These are phyloP conservation scores for Nasonovia ribisnigri DNA, from an alignment of 2,888 invertebrate genomes.

Conservation along the genomic window DNA sequence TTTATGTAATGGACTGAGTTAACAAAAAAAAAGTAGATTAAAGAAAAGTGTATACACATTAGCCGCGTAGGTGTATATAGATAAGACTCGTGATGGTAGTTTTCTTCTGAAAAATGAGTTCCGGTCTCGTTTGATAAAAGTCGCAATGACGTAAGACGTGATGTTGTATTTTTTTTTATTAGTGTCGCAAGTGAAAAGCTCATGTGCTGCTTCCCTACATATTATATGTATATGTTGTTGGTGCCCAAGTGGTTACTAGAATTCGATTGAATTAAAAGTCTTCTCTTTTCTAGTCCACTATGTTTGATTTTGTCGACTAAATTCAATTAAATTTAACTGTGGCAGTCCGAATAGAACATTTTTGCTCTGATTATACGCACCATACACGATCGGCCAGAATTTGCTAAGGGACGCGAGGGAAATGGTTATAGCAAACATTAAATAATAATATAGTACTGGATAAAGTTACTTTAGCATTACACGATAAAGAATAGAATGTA, in stretches of 20 bases:
- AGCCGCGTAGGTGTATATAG: neutral
- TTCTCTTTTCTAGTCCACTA: neutral
- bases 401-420: neutral
- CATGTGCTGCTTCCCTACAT: neutral
- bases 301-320: neutral
- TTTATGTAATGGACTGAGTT: neutral
- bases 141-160: neutral
- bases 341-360: neutral
- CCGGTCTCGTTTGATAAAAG: neutral
- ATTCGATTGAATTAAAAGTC: neutral
- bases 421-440: neutral
- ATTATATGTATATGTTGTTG: neutral
- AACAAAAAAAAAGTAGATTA: neutral
- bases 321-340: neutral
- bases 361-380: neutral
- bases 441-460: neutral
- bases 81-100: neutral
- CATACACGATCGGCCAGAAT: neutral
- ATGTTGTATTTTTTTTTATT: neutral
- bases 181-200: neutral
- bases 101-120: neutral
- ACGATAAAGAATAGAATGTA: neutral
- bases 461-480: neutral
- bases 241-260: neutral
- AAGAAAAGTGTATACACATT: neutral